Percentiles rank a stretch among this genome's conserved stretches.
phyloP scores from a whole-genome alignment of 1,140 invertebrate species.

The Maniola jurtina region DNA sequence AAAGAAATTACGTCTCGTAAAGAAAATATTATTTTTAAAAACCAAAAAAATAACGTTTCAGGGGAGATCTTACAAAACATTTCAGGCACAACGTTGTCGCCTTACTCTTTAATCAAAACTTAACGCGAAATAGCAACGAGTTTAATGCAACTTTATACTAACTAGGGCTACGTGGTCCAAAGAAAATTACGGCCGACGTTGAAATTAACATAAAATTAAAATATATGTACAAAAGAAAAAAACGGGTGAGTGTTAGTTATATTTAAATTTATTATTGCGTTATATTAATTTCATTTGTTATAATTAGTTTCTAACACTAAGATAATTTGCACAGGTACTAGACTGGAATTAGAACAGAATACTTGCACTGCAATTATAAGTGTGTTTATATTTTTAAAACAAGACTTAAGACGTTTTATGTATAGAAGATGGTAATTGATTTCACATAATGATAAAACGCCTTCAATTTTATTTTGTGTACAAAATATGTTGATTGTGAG shows the following conservation, averaged over 20 bases:
- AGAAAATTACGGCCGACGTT: constrained; percentile 50
- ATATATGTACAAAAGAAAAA: constrained; percentile 18
- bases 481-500: constrained; percentile 39
- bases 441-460: not conserved
- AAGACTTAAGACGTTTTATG: too few relatives aligned
- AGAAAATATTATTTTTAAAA: constrained; percentile 24
- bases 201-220: constrained; percentile 52
- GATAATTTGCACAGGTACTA: too few relatives aligned
- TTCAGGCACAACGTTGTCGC: constrained; percentile 40
- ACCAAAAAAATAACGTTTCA: constrained; percentile 34
- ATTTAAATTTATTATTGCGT: constrained; percentile 15
- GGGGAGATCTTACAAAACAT: constrained; percentile 53
- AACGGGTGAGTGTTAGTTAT: constrained; percentile 1
- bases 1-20: constrained; percentile 11
- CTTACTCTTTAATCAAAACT: constrained; percentile 59
- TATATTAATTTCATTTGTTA: not conserved
- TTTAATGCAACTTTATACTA: constrained; percentile 63
- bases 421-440: too few relatives aligned
- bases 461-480: constrained; percentile 22
- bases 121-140: constrained; percentile 58
- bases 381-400: too few relatives aligned
- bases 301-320: too few relatives aligned
- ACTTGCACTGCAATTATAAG: too few relatives aligned
- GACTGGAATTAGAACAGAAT: too few relatives aligned
- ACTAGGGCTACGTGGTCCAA: constrained; percentile 41